Evolutionary conservation across 2,888 invertebrate genomes (phyloP), one percentile per base, ranked within the genome.

Genomic region (Lymantria monacha): DNA sequence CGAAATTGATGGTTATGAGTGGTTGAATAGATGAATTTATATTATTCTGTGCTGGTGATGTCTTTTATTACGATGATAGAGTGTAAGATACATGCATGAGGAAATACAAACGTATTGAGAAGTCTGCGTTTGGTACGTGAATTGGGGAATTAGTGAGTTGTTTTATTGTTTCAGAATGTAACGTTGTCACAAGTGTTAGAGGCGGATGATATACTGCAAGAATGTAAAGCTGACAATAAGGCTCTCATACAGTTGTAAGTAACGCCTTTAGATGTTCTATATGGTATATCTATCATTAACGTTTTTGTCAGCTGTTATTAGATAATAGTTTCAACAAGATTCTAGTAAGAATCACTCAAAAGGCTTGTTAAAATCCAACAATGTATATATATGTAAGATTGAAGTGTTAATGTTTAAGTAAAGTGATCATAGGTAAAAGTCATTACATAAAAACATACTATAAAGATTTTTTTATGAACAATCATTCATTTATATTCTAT

Each of bases 181-280:
- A 97, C 96, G 51, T 92, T 99, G 60, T 94, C 95, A 76, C 97
- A 98, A 85, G 93, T 99, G 63, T 93, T 99, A 93, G 97, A 98
- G 81, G 96, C 97, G 81, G 98, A 98, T 80, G 97, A 98, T 87
- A 96, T 99, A 77, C 93, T 99, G 68, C 97, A 97, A 85, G 98
- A 99, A 93, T 98, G 98, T 87, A 97, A 97, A 91, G 95, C 95
- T 63, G 97, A 96, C 83, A 98, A 98, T 87, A 96, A 96, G 83
- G 95, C 95, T 74, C 93, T 99, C 58, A 94, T 98, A 69, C 97
- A 97, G 81, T 98, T 96, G 98, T 98, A 93, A 96, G 97, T 95
- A 55, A 45, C 13, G 1, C 36, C 30, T 13, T 31, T 15, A 3
- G 15, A 36, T 30, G 2, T 22, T 3, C 1, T 33, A 8, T 7